Percentiles rank a stretch among this genome's conserved stretches.
Conservation (phyloP, 2,888 invertebrate species). For the Seira ritae region DNA sequence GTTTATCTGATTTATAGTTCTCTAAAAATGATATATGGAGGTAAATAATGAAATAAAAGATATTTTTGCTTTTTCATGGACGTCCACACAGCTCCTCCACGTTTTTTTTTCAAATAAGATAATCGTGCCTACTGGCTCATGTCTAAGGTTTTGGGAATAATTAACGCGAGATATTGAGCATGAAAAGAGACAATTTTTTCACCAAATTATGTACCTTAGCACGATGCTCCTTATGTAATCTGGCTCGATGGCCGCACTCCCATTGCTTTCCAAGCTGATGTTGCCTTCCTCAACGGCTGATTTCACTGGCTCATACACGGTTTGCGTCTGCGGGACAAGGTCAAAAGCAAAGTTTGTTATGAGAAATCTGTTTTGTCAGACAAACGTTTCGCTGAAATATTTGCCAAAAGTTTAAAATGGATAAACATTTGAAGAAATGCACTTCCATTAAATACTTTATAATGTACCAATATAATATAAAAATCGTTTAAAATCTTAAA, state of each 20-base stretch:
- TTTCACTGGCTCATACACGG: slow-evolving; percentile 50
- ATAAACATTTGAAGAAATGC: too few species aligned
- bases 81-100: background rate
- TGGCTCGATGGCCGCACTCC: slow-evolving; percentile 24
- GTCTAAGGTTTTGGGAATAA: slow-evolving; percentile 3
- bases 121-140: too few species aligned
- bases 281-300: slow-evolving; percentile 12
- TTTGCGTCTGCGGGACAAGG: slow-evolving; percentile 59
- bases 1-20: background rate
- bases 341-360: slow-evolving; percentile 39
- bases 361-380: background rate
- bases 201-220: slow-evolving; percentile 40
- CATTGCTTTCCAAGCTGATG: slow-evolving; percentile 2
- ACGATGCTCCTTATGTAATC: slow-evolving; percentile 50
- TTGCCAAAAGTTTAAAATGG: background rate
- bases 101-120: too few species aligned
- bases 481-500: background rate
- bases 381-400: background rate
- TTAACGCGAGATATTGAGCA: slow-evolving; percentile 48
- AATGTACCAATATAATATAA: too few species aligned
- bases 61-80: background rate
- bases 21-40: too few species aligned
- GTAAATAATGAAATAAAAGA: background rate
- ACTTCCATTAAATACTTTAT: too few species aligned
- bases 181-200: slow-evolving; percentile 23